Base-by-base conservation (phyloP, 2,888 invertebrate genomes). In the Boloria selene region DNA sequence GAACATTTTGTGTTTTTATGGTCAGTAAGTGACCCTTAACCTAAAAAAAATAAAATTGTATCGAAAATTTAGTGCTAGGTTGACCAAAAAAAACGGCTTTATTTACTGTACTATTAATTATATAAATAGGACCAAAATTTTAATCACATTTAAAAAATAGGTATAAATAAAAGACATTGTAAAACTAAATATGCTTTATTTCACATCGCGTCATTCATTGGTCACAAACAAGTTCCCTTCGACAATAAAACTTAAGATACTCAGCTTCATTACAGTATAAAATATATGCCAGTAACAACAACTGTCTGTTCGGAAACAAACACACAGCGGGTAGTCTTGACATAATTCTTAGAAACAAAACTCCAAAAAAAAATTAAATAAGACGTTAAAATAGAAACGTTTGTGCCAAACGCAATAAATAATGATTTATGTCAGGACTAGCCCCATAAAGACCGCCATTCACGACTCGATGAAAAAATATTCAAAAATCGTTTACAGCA, bases 131-230 rank as follows among this genome's bases (percentile, higher is more conserved):
- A 22, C 22, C 22, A 22, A 22, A 22, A 22, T 31, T n/a, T 53
- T 53, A 18, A 5, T 26, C 26, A 13, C 16, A n/a, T 26, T n/a
- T n/a, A 26, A n/a, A 52, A 16, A 31, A 7, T 13, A 17, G 16
- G 13, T 44, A 77, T 68, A 83, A 84, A 82, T 69, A 70, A 69
- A 65, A 31, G 13, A 45, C 59, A 71, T 79, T 78, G 80, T 88
- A 89, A 90, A 91, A 91, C 88, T 90, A 90, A 90, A 86, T 87
- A 87, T 89, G 89, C 88, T 91, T 90, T 91, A 91, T 90, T 91
- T 88, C 87, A 89, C 87, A 88, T 88, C 84, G 84, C 85, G 87
- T 89, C 88, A 87, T 84, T 86, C 85, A 87, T 88, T 90, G 88
- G 88, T 90, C 89, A 88, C 85, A 86, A 84, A 86, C 83, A 84